Conservation (phyloP, 2,888 invertebrate genomes). For the Chromoteleia sp. region DNA sequence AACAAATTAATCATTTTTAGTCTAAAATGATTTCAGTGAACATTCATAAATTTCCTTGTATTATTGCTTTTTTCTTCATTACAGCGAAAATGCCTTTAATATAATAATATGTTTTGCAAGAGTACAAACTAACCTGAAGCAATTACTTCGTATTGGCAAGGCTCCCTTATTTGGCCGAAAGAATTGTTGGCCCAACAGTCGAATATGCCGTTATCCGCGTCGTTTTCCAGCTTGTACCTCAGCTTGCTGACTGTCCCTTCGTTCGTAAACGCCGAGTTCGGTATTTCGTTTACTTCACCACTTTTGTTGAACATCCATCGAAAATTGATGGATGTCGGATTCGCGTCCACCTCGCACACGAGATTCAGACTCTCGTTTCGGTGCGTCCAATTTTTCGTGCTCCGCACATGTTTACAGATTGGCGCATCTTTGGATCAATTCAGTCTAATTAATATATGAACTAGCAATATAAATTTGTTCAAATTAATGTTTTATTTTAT, state of each 20-base stretch:
- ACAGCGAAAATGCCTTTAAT: background rate
- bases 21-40: too few species aligned
- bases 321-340: constrained; percentile 92
- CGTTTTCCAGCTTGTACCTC: constrained; percentile 93
- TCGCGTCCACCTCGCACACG: constrained; percentile 94
- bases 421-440: constrained; percentile 79
- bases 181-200: constrained; percentile 94
- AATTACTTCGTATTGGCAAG: constrained; percentile 94
- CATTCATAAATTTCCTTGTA: too few species aligned
- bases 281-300: constrained; percentile 92
- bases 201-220: constrained; percentile 95
- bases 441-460: constrained; percentile 8
- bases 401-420: constrained; percentile 80
- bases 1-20: too few species aligned
- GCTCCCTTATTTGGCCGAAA: constrained; percentile 92
- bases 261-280: constrained; percentile 86
- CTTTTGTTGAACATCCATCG: constrained; percentile 97
- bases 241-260: constrained; percentile 90
- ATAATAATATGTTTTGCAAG: background rate
- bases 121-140: constrained; percentile 88
- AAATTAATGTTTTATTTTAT: too few species aligned
- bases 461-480: too few species aligned
- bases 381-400: constrained; percentile 87
- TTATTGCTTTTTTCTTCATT: background rate
- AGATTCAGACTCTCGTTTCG: constrained; percentile 92